A percentile compares a stretch with the other conserved stretches of the same genome.
These are phyloP conservation scores for Myrmecophaga tridactyla DNA, from an alignment of 2,113 vertebrate species.

Conservation along the genomic window DNA sequence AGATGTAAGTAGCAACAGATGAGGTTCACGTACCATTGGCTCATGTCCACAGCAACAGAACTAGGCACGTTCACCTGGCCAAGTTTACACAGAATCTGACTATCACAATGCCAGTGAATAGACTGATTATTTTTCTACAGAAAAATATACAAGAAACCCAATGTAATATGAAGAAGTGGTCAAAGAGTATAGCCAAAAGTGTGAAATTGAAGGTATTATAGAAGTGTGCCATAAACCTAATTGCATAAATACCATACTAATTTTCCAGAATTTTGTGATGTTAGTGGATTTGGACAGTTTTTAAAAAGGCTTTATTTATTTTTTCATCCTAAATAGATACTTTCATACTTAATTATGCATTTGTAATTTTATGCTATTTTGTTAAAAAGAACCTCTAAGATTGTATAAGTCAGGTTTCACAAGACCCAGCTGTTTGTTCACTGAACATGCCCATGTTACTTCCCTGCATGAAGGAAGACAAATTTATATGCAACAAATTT, in stretches of 20 bases:
- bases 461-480: background rate
- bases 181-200: background rate
- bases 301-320: background rate
- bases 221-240: background rate
- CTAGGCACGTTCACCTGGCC: too few species aligned
- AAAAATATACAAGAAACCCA: background rate
- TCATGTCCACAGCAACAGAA: too few species aligned
- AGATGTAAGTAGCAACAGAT: too few species aligned
- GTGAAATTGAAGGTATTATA: background rate
- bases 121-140: background rate
- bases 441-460: background rate
- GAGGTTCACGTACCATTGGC: too few species aligned
- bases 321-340: background rate
- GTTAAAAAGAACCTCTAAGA: background rate
- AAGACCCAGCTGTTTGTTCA: background rate
- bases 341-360: background rate
- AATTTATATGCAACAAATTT: constrained; percentile 9
- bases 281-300: background rate
- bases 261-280: background rate
- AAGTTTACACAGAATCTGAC: too few species aligned
- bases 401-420: background rate
- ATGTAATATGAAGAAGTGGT: background rate
- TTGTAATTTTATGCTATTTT: background rate
- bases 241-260: background rate
- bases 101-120: background rate